These are phyloP conservation scores for Papilio dardanus DNA, from an alignment of 1,140 invertebrate genomes.

Conservation along the genomic window DNA sequence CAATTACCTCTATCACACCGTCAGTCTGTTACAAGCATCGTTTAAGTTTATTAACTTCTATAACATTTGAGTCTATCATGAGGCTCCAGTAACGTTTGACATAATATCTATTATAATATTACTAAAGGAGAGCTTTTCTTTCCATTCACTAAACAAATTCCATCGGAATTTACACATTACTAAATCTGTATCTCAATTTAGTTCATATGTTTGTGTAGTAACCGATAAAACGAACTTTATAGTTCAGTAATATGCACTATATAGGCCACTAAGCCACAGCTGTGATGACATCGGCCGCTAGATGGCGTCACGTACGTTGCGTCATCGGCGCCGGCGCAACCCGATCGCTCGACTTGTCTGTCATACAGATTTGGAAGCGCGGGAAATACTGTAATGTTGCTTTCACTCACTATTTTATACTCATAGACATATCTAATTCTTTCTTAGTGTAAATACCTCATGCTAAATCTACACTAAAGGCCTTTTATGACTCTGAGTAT, in stretches of 20 bases:
- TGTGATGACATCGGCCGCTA: slow-evolving; percentile 32
- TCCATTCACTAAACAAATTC: background rate
- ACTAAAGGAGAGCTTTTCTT: no score
- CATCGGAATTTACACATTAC: background rate
- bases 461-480: background rate
- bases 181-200: background rate
- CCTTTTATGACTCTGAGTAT: background rate
- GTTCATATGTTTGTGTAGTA: background rate
- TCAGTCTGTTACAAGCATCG: background rate
- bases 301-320: slow-evolving; percentile 43
- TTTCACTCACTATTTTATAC: background rate
- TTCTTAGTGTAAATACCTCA: no score
- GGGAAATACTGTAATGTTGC: slow-evolving; percentile 4
- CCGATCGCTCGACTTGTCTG: slow-evolving; percentile 55
- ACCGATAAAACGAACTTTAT: slow-evolving; percentile 2
- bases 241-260: background rate
- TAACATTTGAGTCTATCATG: no score
- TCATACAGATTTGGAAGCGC: slow-evolving; percentile 30
- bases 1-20: background rate
- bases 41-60: no score
- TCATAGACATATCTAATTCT: no score
- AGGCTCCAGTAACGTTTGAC: no score
- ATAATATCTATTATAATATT: no score
- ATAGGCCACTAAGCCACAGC: slow-evolving; percentile 26
- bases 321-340: slow-evolving; percentile 55